Percentiles rank a stretch among this genome's conserved stretches.
These are phyloP conservation scores for Fistularia commersonii DNA, from an alignment of 2,797 vertebrate genomes.

Conservation along the genomic window DNA sequence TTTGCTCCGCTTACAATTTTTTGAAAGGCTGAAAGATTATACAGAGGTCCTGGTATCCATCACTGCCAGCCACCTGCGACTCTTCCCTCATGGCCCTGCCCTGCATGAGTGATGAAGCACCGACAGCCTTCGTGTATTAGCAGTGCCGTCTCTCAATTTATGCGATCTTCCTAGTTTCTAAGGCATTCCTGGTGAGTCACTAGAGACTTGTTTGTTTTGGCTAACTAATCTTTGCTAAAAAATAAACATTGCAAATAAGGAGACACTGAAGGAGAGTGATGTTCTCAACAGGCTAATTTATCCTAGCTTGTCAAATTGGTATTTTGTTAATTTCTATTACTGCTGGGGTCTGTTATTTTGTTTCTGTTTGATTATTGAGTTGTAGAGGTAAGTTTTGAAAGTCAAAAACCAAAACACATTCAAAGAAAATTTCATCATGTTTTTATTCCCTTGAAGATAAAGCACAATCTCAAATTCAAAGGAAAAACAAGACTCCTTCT, in stretches of 20 bases:
- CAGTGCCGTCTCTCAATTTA: conserved; percentile 21
- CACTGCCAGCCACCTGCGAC: conserved; percentile 57
- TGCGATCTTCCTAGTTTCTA: conserved; percentile 25
- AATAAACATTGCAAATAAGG: conserved; percentile 19
- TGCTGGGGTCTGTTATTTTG: conserved; percentile 12
- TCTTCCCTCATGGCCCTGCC: conserved; percentile 18
- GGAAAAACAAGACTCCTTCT: no score
- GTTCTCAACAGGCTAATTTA: conserved; percentile 34
- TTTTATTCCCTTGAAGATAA: no score
- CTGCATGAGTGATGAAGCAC: conserved; percentile 47
- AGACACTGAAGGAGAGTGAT: conserved; percentile 28
- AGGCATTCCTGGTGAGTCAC: conserved; percentile 18
- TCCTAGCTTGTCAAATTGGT: no score
- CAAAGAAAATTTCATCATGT: no score
- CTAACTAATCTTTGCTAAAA: conserved; percentile 17
- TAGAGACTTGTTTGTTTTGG: conserved; percentile 38
- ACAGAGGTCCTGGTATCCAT: conserved; percentile 42
- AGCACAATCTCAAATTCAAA: no score
- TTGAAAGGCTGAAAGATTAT: conserved; percentile 60
- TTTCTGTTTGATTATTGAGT: conserved; percentile 12
- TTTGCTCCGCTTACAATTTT: conserved; percentile 56
- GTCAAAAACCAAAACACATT: no score
- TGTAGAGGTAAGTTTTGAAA: conserved; percentile 2
- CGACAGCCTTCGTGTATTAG: conserved; percentile 15
- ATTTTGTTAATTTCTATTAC: conserved; percentile 13